Percentiles rank a stretch among this genome's conserved stretches.
Evolutionary conservation across 1,140 invertebrate species (phyloP).

Genomic region (Drosophila varians): DNA sequence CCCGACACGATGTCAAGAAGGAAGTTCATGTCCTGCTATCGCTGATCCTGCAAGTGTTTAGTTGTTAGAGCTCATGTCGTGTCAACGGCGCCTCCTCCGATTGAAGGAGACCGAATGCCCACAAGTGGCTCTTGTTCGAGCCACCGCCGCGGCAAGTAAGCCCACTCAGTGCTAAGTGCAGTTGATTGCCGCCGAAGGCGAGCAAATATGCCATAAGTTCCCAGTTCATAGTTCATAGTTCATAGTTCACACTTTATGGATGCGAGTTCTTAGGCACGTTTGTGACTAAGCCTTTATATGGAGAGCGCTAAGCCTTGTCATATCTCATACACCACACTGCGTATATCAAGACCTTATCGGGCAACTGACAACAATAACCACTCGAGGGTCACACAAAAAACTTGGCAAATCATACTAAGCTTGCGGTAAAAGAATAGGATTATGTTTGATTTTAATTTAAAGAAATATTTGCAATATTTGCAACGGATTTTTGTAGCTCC

Average conservation of each 20-base stretch:
- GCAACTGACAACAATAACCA: constrained; percentile 72
- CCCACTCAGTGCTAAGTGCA: constrained; percentile 63
- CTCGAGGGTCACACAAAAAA: constrained; percentile 55
- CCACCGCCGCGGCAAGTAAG: constrained; percentile 23
- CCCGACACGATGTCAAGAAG: constrained; percentile 1
- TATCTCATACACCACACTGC: constrained; percentile 53
- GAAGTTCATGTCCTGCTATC: constrained; percentile 43
- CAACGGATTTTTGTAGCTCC: neutral
- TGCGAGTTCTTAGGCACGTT: neutral
- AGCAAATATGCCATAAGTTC: constrained; percentile 58
- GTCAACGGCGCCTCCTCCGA: constrained; percentile 30
- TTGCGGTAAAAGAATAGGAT: neutral
- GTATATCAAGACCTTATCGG: constrained; percentile 37
- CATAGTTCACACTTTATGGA: neutral
- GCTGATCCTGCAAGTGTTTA: constrained; percentile 43
- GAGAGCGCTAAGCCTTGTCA: constrained; percentile 45
- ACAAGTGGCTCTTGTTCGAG: constrained; percentile 31
- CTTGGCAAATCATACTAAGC: too few relatives aligned
- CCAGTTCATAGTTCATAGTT: constrained; percentile 40
- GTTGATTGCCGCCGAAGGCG: constrained; percentile 51
- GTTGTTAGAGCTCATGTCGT: constrained; percentile 26
- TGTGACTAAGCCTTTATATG: constrained; percentile 54
- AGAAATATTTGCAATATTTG: too few relatives aligned
- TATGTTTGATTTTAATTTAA: neutral
- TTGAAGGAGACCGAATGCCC: constrained; percentile 5